A percentile compares a stretch with the other conserved stretches of the same genome.
phyloP scores from a whole-genome alignment of 2,113 vertebrate species.

The Lepus europaeus region DNA sequence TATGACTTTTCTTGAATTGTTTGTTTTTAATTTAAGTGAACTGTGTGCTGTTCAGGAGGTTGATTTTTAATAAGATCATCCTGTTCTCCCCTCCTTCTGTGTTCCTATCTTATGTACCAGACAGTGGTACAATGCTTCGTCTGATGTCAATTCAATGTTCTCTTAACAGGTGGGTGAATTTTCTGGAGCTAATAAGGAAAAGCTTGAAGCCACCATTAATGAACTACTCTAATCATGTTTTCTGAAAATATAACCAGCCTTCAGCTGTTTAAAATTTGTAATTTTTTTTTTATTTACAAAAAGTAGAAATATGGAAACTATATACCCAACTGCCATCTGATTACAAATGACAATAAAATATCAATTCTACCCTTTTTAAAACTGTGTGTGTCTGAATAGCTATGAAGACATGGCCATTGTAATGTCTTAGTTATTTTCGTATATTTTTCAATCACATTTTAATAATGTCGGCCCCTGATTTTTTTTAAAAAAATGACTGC shows the following conservation, averaged over 20 bases:
- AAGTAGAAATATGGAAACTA: conserved; percentile 74
- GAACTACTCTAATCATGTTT: conserved; percentile 80
- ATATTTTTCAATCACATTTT: neutral
- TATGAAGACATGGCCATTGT: neutral
- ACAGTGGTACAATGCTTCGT: accelerated
- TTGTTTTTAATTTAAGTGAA: neutral
- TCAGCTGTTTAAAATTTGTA: conserved; percentile 81
- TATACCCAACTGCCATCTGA: conserved; percentile 74
- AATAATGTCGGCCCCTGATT: neutral
- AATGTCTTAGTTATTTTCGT: conserved; percentile 25
- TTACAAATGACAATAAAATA: conserved; percentile 88
- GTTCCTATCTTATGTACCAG: neutral
- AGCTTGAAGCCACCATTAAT: conserved; percentile 89
- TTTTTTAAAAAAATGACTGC: neutral
- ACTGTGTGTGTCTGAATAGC: conserved; percentile 68
- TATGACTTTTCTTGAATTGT: neutral
- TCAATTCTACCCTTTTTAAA: conserved; percentile 84
- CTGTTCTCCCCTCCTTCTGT: neutral
- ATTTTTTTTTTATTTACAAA: conserved; percentile 87
- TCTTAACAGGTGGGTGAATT: conserved; percentile 89
- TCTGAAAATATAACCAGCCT: conserved; percentile 59
- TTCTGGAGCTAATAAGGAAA: conserved; percentile 90
- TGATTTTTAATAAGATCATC: neutral
- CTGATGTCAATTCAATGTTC: conserved; percentile 57
- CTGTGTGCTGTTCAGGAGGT: neutral